Base-by-base conservation (phyloP, 2,113 vertebrate genomes). In the Lepus americanus region DNA sequence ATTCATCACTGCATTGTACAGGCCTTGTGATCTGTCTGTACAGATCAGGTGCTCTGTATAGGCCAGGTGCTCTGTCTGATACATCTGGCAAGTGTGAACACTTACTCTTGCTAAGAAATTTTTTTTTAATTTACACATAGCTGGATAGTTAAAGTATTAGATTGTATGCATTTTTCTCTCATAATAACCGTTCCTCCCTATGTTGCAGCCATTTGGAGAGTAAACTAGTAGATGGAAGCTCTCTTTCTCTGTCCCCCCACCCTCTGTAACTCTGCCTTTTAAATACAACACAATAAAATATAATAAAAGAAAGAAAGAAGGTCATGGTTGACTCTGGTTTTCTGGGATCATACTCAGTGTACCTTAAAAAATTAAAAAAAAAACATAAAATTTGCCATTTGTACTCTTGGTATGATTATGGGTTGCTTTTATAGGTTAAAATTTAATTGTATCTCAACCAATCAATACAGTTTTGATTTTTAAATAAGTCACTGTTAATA, bases 401-500 rank as follows among this genome's bases (percentile, higher is more conserved):
- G n/a, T 69, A 55, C 20, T 33, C 74, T 2, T 90, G 51, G 69
- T 86, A 63, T 72, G 69, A 59, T 94, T 55, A n/a, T 25, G 3
- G n/a, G 4, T 67, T 96, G 31, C 78, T 90, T 95, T 87, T 94
- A 80, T 63, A 77, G 53, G 49, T 88, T 90, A 94, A 3, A 2
- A 72, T 67, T 94, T 80, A 94, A 92, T 63, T 92, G 72, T 14
- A 87, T 90, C 91, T 94, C 55, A 85, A 63, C 82, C 49, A 85
- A 84, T 63, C 81, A 90, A 83, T 72, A 44, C 44, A 44, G 44
- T 95, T 92, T 84, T 90, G 81, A 88, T 88, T 95, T 96, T 95
- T 92, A 83, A 96, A 95, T 85, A 94, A 87, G 53, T 67, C 67
- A 69, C 87, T 92, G 81, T 92, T 92, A 87, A 55, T 90, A 72